Percentiles rank a stretch among this genome's conserved stretches.
phyloP scores from a whole-genome alignment of 1,140 invertebrate genomes.

The Rhagoletis pomonella region DNA sequence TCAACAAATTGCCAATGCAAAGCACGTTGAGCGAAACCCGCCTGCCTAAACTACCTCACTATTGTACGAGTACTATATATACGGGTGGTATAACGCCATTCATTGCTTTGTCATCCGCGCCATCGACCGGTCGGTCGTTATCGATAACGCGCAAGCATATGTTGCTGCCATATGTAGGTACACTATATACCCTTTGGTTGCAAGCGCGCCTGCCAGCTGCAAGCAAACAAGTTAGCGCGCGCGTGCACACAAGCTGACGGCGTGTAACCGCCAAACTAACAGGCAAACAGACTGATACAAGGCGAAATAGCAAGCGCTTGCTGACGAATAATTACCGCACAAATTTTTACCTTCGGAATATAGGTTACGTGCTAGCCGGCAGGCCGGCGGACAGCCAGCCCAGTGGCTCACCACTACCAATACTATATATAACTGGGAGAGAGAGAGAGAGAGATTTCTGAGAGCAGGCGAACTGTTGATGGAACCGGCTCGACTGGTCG shows the following conservation, averaged over 20 bases:
- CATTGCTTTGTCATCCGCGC: slow-evolving; percentile 14
- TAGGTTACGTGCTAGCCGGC: slow-evolving; percentile 46
- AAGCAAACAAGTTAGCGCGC: not conserved
- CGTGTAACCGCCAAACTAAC: slow-evolving; percentile 71
- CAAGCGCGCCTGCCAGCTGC: not conserved
- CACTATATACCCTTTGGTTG: not conserved
- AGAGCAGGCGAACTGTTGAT: not conserved
- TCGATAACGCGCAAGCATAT: slow-evolving; percentile 4
- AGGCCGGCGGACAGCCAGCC: slow-evolving; percentile 18
- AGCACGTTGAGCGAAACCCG: not conserved
- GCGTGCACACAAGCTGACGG: slow-evolving; percentile 47
- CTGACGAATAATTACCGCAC: slow-evolving; percentile 57
- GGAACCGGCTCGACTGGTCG: not conserved
- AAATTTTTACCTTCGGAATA: slow-evolving; percentile 37
- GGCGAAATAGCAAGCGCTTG: slow-evolving; percentile 54
- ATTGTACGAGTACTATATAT: not conserved
- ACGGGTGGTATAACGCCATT: not conserved
- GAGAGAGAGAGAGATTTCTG: not conserved
- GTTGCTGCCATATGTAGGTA: not conserved
- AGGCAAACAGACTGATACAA: slow-evolving; percentile 64
- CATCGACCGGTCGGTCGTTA: slow-evolving; percentile 7
- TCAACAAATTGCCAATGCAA: slow-evolving; percentile 8
- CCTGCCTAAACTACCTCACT: not conserved
- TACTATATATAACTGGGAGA: slow-evolving; percentile 11
- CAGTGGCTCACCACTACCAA: not conserved